phyloP scores from a whole-genome alignment of 2,888 invertebrate species.

The Azorinus chamasolen region DNA sequence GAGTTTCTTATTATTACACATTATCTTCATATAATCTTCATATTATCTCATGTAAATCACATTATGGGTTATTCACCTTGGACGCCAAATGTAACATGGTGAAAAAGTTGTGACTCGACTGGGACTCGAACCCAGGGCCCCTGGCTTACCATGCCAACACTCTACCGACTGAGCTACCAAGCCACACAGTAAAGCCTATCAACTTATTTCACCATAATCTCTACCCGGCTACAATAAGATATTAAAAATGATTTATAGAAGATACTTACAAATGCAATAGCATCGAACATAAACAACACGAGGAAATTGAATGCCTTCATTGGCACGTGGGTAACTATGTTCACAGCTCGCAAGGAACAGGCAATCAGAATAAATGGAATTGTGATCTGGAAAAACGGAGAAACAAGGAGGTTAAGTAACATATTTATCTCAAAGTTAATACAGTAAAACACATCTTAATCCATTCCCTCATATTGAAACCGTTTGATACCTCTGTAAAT shows the following conservation, averaged over 20 bases:
- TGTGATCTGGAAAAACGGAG: conserved; percentile 39
- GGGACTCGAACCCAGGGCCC: no score
- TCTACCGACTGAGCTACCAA: no score
- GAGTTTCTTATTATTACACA: no score
- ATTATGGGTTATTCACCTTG: no score
- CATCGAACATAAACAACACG: conserved; percentile 29
- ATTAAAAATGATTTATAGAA: neutral
- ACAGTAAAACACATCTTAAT: neutral
- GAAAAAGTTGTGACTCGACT: no score
- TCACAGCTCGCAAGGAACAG: conserved; percentile 51
- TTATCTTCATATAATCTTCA: no score
- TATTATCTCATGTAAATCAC: no score
- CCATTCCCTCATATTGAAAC: neutral
- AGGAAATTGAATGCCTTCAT: conserved; percentile 42
- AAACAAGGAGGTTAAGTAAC: neutral
- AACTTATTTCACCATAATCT: no score
- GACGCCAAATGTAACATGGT: no score
- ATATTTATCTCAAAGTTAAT: neutral
- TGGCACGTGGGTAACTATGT: conserved; percentile 50
- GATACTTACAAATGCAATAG: conserved; percentile 52
- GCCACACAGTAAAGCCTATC: no score
- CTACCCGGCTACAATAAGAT: neutral
- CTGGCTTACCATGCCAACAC: no score
- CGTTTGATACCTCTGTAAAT: neutral
- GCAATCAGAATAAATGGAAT: conserved; percentile 53